Conservation (phyloP, 2,797 vertebrate species). For the Ara ararauna region DNA sequence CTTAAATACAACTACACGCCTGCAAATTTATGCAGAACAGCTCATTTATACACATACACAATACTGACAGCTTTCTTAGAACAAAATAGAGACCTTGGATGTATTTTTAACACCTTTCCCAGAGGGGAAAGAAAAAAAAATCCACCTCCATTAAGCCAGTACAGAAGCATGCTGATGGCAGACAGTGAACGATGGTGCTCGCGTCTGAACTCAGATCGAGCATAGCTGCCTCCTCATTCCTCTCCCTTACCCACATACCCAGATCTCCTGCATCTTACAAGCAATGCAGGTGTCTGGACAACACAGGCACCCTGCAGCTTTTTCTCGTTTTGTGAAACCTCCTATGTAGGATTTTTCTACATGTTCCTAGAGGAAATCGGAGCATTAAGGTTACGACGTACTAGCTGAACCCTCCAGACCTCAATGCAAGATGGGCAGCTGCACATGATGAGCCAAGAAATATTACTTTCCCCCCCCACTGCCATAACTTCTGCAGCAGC, state of each 20-base stretch:
- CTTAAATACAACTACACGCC: constrained; percentile 2
- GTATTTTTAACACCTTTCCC: not conserved
- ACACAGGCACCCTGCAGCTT: not conserved
- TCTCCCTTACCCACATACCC: rapidly evolving
- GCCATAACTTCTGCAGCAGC: not conserved
- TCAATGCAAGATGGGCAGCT: not conserved
- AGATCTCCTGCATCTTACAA: not conserved
- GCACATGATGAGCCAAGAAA: not conserved
- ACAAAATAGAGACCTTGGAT: not conserved
- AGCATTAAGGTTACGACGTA: not conserved
- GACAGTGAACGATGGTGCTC: not conserved
- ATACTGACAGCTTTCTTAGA: constrained; percentile 25
- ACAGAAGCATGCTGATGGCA: rapidly evolving
- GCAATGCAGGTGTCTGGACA: rapidly evolving
- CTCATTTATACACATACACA: not conserved
- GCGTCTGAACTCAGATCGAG: rapidly evolving
- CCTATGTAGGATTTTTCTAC: not conserved
- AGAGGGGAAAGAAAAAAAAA: not conserved
- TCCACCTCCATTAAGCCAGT: not conserved
- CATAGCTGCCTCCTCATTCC: not conserved
- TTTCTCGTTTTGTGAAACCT: not conserved
- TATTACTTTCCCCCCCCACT: not conserved
- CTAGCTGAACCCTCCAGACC: not conserved
- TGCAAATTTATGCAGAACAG: constrained; percentile 4
- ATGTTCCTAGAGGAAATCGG: not conserved